Base-by-base conservation (phyloP, 2,888 invertebrate species). In the Pollenia labialis region DNA sequence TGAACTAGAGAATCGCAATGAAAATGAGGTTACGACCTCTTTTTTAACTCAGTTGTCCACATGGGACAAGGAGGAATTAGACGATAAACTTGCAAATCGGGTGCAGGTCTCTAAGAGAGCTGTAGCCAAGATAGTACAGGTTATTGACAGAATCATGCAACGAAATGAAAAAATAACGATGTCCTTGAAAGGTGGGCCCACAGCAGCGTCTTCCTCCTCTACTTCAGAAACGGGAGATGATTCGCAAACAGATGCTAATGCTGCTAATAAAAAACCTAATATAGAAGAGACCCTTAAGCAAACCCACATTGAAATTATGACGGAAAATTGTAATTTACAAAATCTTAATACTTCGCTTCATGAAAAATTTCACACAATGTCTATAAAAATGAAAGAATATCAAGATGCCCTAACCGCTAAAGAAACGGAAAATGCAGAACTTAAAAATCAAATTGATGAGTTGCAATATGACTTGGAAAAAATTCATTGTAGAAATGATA, bases 61-160 rank as follows among this genome's bases (percentile, higher is more conserved):
- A 0, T 99, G 99, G 99, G 99, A 99, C 92, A 98, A 98, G 91
- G 98, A 98, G 91, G 99, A 99, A 92, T 94, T 99, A 79, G 99
- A 99, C 91, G 98, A 99, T 89, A 98, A 98, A 93, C 94, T 99
- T 52, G 98, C 98, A 0, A 98, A 99, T 94, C 94, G 99, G 44
- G 99, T 99, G 8, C 98, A 98, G 94, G 99, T 99, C 23, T 99
- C 99, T 11, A 98, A 98, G 92, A 94, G 99, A 85, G 99, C 99
- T 9, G 98, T 99, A 32, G 98, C 98, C 3, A 99, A 99, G 94
- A 97, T 99, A 44, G 96, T 99, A 75, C 98, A 99, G 93, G 98
- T 98, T 0, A 99, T 99, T 93, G 99, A 99, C 94, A 95, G 99
- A 75, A 94, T 99, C 77, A 97, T 98, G 94, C 99, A 99, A 93